These are phyloP conservation scores for Dioctria rufipes DNA, from an alignment of 2,888 invertebrate genomes.

Conservation along the genomic window DNA sequence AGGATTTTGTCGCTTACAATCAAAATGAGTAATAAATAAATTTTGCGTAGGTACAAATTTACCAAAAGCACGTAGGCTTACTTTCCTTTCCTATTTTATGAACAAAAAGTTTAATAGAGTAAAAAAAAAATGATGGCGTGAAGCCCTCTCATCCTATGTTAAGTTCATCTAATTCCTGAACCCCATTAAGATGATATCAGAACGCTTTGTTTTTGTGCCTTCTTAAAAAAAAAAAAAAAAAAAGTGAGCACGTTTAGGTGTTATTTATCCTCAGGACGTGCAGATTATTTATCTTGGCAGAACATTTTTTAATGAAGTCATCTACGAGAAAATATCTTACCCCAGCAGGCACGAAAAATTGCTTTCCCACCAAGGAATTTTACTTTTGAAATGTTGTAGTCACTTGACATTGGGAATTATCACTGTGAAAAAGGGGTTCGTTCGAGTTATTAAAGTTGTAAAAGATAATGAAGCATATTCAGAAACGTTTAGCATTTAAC, in stretches of 20 bases:
- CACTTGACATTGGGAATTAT: conserved; percentile 22
- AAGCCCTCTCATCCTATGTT: conserved; percentile 15
- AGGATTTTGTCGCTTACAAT: conserved; percentile 25
- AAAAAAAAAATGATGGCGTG: conserved; percentile 16
- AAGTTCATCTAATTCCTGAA: conserved; percentile 54
- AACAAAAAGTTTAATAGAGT: conserved; percentile 2
- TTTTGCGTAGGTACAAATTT: conserved; percentile 18
- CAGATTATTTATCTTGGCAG: conserved; percentile 53
- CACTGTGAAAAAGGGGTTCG: conserved; percentile 13
- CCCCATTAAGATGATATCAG: conserved; percentile 56
- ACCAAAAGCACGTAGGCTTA: conserved; percentile 22
- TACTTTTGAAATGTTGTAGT: conserved; percentile 11
- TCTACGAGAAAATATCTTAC: conserved; percentile 43
- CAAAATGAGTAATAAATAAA: conserved; percentile 46
- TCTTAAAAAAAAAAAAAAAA: no score
- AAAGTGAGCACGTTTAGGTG: conserved; percentile 54
- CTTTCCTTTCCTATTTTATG: background rate
- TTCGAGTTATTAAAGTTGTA: conserved; percentile 11
- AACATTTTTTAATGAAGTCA: conserved; percentile 57
- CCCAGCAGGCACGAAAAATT: conserved; percentile 41
- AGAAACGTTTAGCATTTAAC: no score
- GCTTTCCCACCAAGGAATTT: conserved; percentile 31
- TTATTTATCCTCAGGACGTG: conserved; percentile 55
- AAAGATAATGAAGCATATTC: no score
- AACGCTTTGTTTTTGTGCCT: conserved; percentile 34